Base-by-base conservation (phyloP, 2,888 invertebrate genomes). In the Pterobdella sp. region DNA sequence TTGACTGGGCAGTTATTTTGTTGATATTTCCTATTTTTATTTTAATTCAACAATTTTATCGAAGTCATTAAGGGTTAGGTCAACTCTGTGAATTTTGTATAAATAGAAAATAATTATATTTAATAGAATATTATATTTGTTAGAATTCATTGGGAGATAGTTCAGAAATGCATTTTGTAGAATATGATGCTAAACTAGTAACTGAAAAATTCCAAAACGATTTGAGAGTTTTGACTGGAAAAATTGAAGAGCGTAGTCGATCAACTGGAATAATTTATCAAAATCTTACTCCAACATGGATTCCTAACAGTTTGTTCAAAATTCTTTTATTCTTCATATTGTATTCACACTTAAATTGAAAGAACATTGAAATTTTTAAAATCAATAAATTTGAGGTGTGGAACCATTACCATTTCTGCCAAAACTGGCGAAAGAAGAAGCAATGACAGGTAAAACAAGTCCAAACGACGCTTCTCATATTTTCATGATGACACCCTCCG, bases 391-490 rank as follows among this genome's bases (percentile, higher is more conserved):
- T 14, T 14, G 68, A 76, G 76, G 75, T 36, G 76, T 75, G 26
- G 77, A 77, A 34, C 76, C 76, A 14, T 32, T 77, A 31, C 77
- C 77, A 0, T 76, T 77, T 60, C 66, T 75, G 37, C 75, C 77
- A 7, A 72, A 69, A n/a, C 42, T 69, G 22, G 68, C 67, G 18
- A 72, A 68, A 37, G 75, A 75, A 29, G 74, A 74, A 34, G 74
- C 72, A 14, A 68, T 75, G 72, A 31, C 29, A 3, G 72, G 71
- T 18, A 70, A 70, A 26, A 64, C 49, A 4, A 73, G 72, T 31
- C 52, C 63, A 0, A 31, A 35, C 36, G 67, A 31, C 36, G 14
- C 63, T 1, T 42, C 73, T 32, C 66, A 74, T 35, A 56, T 72
- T 31, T 73, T 67, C 66, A 73, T 72, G 34, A 72, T 72, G 68